Percentiles rank a stretch among this genome's conserved stretches.
These are phyloP conservation scores for Mionectes macconnelli DNA, from an alignment of 2,113 vertebrate species.

Conservation along the genomic window DNA sequence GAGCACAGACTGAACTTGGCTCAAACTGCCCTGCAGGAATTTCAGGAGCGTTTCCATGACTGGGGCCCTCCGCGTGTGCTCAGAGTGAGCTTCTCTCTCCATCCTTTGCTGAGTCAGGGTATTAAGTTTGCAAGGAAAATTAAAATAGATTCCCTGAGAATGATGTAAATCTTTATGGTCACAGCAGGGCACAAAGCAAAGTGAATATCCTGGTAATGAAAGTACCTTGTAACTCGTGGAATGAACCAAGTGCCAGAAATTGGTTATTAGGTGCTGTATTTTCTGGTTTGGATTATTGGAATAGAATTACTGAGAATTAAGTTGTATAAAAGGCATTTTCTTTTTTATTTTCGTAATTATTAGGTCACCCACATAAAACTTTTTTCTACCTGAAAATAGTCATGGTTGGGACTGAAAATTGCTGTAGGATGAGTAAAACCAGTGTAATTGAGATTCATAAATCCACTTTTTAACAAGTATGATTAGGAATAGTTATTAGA, in stretches of 20 bases:
- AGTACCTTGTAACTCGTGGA: constrained; percentile 16
- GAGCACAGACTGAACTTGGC: not conserved
- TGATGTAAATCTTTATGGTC: constrained; percentile 26
- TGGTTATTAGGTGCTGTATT: constrained; percentile 28
- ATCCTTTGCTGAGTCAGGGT: constrained; percentile 41
- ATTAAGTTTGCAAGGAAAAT: constrained; percentile 35
- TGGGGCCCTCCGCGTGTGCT: not conserved
- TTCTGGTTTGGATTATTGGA: constrained; percentile 45
- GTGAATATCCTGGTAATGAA: constrained; percentile 36
- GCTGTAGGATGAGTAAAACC: constrained; percentile 47
- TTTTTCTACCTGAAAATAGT: constrained; percentile 45
- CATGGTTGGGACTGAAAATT: constrained; percentile 49
- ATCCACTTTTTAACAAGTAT: constrained; percentile 77
- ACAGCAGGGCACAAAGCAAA: not conserved
- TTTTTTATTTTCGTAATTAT: constrained; percentile 74
- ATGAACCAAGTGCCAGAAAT: constrained; percentile 28
- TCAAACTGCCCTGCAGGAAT: not conserved
- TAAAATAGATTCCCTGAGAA: constrained; percentile 17
- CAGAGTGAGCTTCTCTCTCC: not conserved
- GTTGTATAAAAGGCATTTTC: constrained; percentile 19
- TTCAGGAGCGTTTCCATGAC: not conserved
- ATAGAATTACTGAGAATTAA: constrained; percentile 58
- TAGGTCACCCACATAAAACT: constrained; percentile 59
- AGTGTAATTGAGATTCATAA: constrained; percentile 77
- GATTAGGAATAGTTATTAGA: constrained; percentile 76